phyloP scores from a whole-genome alignment of 2,113 vertebrate species.

The Osmerus mordax region DNA sequence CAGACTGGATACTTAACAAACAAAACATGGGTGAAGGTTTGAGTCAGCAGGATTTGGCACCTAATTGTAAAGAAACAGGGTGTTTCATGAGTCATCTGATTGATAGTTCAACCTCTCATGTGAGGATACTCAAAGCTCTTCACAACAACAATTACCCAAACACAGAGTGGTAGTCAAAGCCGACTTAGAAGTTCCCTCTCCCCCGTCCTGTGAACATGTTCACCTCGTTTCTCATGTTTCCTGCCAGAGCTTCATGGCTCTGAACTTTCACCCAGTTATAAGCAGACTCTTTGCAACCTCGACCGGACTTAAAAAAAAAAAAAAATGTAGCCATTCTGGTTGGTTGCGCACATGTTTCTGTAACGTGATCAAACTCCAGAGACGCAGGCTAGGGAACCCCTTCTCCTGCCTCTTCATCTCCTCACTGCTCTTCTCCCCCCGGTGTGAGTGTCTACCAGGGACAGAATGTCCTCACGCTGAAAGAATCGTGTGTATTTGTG shows the following conservation, averaged over 20 bases:
- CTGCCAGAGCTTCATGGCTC: not conserved
- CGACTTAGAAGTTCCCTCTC: no score
- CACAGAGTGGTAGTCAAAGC: not conserved
- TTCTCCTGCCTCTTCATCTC: not conserved
- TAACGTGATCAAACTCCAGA: constrained; percentile 25
- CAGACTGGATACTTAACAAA: no score
- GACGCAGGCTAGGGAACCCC: constrained; percentile 14
- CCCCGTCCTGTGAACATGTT: not conserved
- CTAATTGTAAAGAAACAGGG: no score
- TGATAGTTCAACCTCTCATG: not conserved
- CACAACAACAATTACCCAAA: not conserved
- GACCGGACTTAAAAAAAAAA: not conserved
- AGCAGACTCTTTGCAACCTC: constrained; percentile 33
- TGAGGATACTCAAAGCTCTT: not conserved
- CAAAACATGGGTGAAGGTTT: no score
- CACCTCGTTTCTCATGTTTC: not conserved
- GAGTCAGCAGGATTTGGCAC: no score
- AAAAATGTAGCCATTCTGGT: constrained; percentile 1
- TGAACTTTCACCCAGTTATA: constrained; percentile 52
- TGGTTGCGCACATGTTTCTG: constrained; percentile 36
- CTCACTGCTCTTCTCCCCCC: constrained; percentile 12
- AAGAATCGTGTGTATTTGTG: not conserved
- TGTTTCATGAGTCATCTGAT: not conserved
- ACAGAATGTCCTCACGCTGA: not conserved
- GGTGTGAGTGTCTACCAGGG: not conserved